These are phyloP conservation scores for Meles meles DNA, from an alignment of 2,113 vertebrate genomes.

Conservation along the genomic window DNA sequence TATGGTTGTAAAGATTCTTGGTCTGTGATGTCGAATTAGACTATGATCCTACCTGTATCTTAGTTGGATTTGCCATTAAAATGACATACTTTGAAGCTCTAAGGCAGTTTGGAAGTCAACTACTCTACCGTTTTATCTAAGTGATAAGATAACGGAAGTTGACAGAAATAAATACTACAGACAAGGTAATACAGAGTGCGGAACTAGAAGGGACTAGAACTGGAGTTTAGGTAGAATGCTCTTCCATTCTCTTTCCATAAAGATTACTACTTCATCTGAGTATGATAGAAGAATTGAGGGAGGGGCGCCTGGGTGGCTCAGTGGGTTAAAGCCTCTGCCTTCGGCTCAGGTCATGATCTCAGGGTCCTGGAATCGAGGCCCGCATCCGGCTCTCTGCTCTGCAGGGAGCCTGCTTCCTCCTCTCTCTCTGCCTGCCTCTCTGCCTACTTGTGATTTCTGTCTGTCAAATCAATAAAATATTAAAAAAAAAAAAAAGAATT, in stretches of 20 bases:
- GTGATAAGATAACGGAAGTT: background rate
- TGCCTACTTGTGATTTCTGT: too few species aligned
- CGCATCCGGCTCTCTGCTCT: too few species aligned
- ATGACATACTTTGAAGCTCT: background rate
- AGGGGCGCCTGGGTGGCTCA: too few species aligned
- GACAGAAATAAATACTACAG: background rate
- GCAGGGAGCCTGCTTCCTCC: too few species aligned
- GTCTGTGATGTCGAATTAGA: background rate
- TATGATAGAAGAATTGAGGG: background rate
- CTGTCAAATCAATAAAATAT: too few species aligned
- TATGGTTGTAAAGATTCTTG: background rate
- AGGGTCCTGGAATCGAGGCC: too few species aligned
- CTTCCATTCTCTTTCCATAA: background rate
- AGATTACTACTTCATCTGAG: background rate
- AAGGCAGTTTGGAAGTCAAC: background rate
- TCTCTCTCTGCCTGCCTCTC: too few species aligned
- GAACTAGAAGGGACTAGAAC: background rate
- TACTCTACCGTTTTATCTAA: background rate
- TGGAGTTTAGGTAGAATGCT: background rate
- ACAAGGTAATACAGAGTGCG: background rate
- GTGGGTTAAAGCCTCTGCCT: too few species aligned
- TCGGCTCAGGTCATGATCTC: too few species aligned
- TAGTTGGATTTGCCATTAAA: background rate
- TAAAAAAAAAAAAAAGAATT: too few species aligned
- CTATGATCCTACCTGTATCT: background rate